These are phyloP conservation scores for Drosophila guanche DNA, from an alignment of 1,140 invertebrate species.

Conservation along the genomic window DNA sequence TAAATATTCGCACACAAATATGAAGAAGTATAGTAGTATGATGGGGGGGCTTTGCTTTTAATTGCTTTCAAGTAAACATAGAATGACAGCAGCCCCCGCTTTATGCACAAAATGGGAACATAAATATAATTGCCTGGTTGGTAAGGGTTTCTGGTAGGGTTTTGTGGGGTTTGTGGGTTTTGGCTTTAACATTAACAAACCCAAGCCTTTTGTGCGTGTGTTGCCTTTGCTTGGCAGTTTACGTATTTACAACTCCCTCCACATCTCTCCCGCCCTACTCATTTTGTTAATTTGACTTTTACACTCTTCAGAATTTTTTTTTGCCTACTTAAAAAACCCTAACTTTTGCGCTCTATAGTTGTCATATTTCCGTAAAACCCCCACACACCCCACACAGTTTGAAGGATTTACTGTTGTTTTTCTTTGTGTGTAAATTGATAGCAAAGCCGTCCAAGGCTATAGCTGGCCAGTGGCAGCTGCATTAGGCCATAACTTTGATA, in stretches of 20 bases:
- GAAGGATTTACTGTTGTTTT: slow-evolving; percentile 19
- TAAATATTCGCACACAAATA: slow-evolving; percentile 76
- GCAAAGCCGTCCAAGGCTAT: neutral
- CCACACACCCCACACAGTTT: slow-evolving; percentile 12
- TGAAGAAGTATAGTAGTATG: slow-evolving; percentile 59
- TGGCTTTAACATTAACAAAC: slow-evolving; percentile 35
- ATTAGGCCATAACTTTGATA: slow-evolving; percentile 72
- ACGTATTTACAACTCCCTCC: slow-evolving; percentile 31
- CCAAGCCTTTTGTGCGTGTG: slow-evolving; percentile 25
- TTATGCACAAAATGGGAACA: slow-evolving; percentile 44
- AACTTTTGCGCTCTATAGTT: neutral
- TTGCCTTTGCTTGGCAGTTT: slow-evolving; percentile 42
- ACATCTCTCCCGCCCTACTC: too few relatives aligned
- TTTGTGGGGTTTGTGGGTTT: neutral
- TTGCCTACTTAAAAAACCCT: neutral
- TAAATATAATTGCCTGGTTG: slow-evolving; percentile 72
- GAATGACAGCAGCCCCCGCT: slow-evolving; percentile 11
- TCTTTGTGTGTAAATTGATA: slow-evolving; percentile 6
- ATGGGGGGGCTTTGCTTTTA: slow-evolving; percentile 53
- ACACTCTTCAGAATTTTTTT: neutral
- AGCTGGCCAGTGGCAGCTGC: slow-evolving; percentile 50
- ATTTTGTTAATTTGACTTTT: slow-evolving; percentile 11
- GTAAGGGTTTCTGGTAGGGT: slow-evolving; percentile 16
- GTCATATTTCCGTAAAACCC: slow-evolving; percentile 25
- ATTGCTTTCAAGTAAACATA: slow-evolving; percentile 76